Percentiles rank a stretch among this genome's conserved stretches.
phyloP scores from a whole-genome alignment of 92 coral and sea anemone species.

The Phenganax subtilis region DNA sequence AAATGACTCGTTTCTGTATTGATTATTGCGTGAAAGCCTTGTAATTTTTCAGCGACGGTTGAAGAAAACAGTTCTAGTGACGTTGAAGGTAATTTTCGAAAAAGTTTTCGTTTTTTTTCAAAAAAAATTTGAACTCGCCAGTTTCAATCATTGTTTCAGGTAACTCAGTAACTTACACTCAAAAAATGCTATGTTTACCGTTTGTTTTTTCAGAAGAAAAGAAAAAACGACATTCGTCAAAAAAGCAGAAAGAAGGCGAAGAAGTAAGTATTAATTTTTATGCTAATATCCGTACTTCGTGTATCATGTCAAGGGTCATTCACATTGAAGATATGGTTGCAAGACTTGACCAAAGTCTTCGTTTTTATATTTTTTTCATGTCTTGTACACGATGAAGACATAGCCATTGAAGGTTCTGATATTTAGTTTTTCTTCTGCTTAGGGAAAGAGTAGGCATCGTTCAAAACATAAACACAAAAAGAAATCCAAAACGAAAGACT shows the following conservation, averaged over 20 bases:
- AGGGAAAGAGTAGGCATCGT: slow-evolving; percentile 51
- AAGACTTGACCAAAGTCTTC: no score
- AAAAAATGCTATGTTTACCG: neutral
- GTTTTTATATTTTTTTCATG: no score
- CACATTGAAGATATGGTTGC: no score
- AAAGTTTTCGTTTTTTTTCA: neutral
- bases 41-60: neutral
- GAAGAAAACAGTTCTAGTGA: slow-evolving; percentile 27
- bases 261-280: neutral
- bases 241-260: slow-evolving; percentile 19
- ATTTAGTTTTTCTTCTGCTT: slow-evolving; percentile 14
- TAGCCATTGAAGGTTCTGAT: no score
- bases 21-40: neutral
- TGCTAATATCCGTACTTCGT: no score
- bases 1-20: neutral
- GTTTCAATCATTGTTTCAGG: neutral
- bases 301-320: no score
- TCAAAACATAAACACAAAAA: slow-evolving; percentile 58
- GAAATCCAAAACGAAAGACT: slow-evolving; percentile 63
- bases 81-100: neutral
- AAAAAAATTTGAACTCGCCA: neutral
- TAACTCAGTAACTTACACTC: neutral
- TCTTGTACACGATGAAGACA: no score
- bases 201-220: neutral
- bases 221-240: slow-evolving; percentile 27